Evolutionary conservation across 2,797 vertebrate species (phyloP).

Genomic region (Phylloscopus collybita): DNA sequence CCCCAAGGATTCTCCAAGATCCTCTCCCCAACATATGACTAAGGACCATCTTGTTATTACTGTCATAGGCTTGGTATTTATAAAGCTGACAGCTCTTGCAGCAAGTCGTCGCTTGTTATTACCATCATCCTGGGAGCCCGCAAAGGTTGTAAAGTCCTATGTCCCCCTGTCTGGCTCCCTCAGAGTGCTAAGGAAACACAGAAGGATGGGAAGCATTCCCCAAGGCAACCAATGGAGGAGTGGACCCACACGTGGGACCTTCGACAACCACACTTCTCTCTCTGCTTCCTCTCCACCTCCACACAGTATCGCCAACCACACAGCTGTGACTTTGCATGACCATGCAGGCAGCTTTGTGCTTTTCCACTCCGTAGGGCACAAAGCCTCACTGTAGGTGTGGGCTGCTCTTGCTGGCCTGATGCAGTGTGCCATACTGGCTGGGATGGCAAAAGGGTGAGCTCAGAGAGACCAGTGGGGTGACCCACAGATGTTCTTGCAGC

Average conservation of each 20-base stretch:
- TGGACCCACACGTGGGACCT: neutral
- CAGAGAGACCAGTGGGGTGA: neutral
- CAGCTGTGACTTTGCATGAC: neutral
- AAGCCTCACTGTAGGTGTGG: neutral
- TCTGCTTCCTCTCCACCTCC: neutral
- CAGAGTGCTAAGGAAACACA: neutral
- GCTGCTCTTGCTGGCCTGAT: neutral
- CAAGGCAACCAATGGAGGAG: neutral
- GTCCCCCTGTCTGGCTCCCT: neutral
- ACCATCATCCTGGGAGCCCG: neutral
- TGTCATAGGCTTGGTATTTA: neutral
- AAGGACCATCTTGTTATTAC: neutral
- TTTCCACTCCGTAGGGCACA: neutral
- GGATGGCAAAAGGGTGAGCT: neutral
- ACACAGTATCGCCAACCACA: accelerated
- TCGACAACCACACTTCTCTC: neutral
- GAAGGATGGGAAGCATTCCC: neutral
- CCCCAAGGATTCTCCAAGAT: neutral
- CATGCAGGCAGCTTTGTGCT: neutral
- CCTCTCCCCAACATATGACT: neutral
- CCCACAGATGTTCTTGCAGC: neutral
- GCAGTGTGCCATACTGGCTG: neutral
- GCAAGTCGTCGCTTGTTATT: conserved; percentile 5
- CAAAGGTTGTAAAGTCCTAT: neutral
- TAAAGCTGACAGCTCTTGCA: conserved; percentile 27